Percentiles rank a stretch among this genome's conserved stretches.
Conservation (phyloP, 2,888 invertebrate genomes). For the Callinectes sapidus region DNA sequence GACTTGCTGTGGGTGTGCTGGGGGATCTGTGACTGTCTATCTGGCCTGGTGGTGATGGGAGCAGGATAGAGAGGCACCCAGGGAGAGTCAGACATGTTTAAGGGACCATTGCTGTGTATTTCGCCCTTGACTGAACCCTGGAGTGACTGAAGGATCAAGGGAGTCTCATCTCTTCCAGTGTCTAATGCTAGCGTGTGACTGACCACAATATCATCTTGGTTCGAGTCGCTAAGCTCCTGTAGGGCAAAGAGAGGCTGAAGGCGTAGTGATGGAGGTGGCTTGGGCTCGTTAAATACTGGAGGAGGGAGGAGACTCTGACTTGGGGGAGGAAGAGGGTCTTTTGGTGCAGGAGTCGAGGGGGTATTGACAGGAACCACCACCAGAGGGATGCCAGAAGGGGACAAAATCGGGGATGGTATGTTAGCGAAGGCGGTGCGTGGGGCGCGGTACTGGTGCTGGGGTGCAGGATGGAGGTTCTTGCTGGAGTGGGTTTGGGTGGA, state of each 20-base stretch:
- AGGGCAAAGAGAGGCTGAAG: conserved; percentile 49
- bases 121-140: neutral
- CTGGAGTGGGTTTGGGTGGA: neutral
- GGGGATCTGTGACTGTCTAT: neutral
- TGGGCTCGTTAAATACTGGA: neutral
- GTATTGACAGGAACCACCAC: conserved; percentile 44
- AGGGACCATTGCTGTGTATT: neutral
- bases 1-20: neutral
- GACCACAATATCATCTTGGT: neutral
- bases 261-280: conserved; percentile 34
- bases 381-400: conserved; percentile 38
- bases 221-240: conserved; percentile 34
- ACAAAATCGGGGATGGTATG: neutral
- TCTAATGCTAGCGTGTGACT: neutral
- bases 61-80: neutral
- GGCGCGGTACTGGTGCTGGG: neutral
- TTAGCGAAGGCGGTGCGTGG: neutral
- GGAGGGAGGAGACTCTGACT: conserved; percentile 17
- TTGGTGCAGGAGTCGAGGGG: neutral
- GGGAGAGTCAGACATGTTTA: neutral
- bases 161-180: too few relatives aligned
- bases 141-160: too few relatives aligned
- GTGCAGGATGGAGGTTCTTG: neutral
- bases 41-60: neutral
- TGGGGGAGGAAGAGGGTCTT: neutral